Percentiles rank a stretch among this genome's conserved stretches.
phyloP scores from a whole-genome alignment of 2,113 vertebrate genomes.

The Chloroceryle aenea region DNA sequence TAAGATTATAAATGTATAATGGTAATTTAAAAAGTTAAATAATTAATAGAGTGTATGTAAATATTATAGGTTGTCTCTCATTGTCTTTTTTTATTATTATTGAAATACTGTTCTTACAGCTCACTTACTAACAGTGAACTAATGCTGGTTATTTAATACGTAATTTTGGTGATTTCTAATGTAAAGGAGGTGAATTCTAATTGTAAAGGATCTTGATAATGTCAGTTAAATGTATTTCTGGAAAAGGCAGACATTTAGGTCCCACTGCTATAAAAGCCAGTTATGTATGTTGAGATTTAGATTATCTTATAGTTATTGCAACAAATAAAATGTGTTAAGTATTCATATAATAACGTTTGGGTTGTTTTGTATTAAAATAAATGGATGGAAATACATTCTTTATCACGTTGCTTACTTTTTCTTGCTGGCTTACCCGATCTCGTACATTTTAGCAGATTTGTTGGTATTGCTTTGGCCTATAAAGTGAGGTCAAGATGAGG shows the following conservation, averaged over 20 bases:
- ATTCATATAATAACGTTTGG: background rate
- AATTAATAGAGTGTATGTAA: conserved; percentile 69
- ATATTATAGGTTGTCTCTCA: conserved; percentile 42
- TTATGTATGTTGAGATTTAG: background rate
- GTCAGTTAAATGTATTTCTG: background rate
- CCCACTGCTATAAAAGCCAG: background rate
- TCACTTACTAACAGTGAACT: background rate
- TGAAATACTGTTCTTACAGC: conserved; percentile 20
- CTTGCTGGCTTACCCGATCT: background rate
- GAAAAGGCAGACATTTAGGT: background rate
- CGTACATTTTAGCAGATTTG: background rate
- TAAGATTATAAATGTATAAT: conserved; percentile 71
- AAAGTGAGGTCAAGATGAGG: background rate
- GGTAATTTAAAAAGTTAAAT: conserved; percentile 70
- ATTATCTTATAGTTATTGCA: background rate
- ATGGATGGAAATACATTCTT: background rate
- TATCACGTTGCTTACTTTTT: background rate
- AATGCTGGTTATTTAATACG: conserved; percentile 31
- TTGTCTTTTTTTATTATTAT: conserved; percentile 22
- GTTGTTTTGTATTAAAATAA: conserved; percentile 7
- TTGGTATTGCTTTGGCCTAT: background rate
- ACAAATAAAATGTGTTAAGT: conserved; percentile 1
- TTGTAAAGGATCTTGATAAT: background rate
- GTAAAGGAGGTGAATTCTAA: background rate
- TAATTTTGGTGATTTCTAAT: background rate